Evolutionary conservation across 2,797 vertebrate species (phyloP).

Genomic region (Merluccius polli): DNA sequence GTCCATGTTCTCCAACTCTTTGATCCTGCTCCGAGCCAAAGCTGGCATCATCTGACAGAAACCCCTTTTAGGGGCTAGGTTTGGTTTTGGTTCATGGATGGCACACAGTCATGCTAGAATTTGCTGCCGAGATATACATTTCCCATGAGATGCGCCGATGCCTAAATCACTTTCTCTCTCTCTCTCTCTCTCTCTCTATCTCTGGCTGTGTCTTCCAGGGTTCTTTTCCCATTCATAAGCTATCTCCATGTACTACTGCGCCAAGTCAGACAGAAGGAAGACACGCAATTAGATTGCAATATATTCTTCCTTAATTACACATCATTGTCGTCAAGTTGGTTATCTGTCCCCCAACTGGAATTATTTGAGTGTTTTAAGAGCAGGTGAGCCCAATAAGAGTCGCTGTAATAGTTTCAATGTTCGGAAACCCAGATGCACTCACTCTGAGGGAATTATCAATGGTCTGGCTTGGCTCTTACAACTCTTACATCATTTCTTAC

Average conservation of each 20-base stretch:
- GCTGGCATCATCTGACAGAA: neutral
- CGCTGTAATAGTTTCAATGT: neutral
- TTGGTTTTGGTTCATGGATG: conserved; percentile 1
- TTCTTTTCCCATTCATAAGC: neutral
- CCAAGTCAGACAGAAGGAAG: neutral
- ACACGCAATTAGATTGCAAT: neutral
- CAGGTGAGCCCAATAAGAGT: conserved; percentile 1
- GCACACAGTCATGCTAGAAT: conserved; percentile 4
- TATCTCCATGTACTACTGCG: neutral
- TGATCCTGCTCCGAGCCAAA: neutral
- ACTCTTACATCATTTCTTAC: neutral
- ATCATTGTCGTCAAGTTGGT: neutral
- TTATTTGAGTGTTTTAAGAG: neutral
- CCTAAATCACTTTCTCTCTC: conserved; percentile 19
- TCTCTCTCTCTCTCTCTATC: neutral
- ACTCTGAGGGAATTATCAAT: neutral
- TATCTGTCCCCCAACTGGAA: neutral
- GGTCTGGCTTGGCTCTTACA: neutral
- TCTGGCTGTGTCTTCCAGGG: conserved; percentile 4
- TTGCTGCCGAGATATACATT: conserved; percentile 15
- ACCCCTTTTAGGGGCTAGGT: neutral
- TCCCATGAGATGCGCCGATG: conserved; percentile 27
- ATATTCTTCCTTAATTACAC: neutral
- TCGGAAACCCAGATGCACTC: neutral
- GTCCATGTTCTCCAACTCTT: neutral